Conservation (phyloP, 2,888 invertebrate species). For the Platycheirus albimanus region DNA sequence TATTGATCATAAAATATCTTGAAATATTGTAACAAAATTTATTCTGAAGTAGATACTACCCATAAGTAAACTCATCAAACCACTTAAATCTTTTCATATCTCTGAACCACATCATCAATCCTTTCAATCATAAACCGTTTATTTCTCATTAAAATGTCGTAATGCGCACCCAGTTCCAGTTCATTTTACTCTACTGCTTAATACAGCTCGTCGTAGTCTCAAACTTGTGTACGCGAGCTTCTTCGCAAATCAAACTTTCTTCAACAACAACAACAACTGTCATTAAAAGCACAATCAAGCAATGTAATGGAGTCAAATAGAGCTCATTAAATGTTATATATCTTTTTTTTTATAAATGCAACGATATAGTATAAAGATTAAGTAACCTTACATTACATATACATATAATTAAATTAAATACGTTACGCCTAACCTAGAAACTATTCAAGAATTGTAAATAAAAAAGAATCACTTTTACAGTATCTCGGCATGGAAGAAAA, state of each 20-base stretch:
- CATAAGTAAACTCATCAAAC: slow-evolving; percentile 19
- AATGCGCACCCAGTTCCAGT: slow-evolving; percentile 21
- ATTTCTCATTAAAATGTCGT: slow-evolving; percentile 37
- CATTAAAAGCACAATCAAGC: neutral
- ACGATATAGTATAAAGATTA: slow-evolving; percentile 6
- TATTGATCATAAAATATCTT: too few species aligned
- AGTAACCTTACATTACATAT: slow-evolving; percentile 21
- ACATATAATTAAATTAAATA: slow-evolving; percentile 6
- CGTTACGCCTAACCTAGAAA: slow-evolving; percentile 44
- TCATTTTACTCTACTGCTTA: neutral
- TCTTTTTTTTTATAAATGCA: neutral
- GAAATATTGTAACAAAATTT: slow-evolving; percentile 7
- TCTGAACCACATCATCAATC: slow-evolving; percentile 29
- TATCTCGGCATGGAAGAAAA: slow-evolving; percentile 37
- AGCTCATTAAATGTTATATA: slow-evolving; percentile 1
- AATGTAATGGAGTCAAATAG: slow-evolving; percentile 1
- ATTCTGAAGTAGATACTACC: neutral
- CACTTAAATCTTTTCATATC: neutral
- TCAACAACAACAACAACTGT: slow-evolving; percentile 1
- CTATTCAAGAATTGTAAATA: slow-evolving; percentile 6
- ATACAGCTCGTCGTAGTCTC: too few species aligned
- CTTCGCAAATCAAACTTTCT: slow-evolving; percentile 3
- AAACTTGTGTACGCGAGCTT: too few species aligned
- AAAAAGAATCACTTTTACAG: slow-evolving; percentile 45
- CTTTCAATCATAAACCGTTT: slow-evolving; percentile 37